These are phyloP conservation scores for Stichodactyla mertensii DNA, from an alignment of 64 coral and sea anemone genomes.

Conservation along the genomic window DNA sequence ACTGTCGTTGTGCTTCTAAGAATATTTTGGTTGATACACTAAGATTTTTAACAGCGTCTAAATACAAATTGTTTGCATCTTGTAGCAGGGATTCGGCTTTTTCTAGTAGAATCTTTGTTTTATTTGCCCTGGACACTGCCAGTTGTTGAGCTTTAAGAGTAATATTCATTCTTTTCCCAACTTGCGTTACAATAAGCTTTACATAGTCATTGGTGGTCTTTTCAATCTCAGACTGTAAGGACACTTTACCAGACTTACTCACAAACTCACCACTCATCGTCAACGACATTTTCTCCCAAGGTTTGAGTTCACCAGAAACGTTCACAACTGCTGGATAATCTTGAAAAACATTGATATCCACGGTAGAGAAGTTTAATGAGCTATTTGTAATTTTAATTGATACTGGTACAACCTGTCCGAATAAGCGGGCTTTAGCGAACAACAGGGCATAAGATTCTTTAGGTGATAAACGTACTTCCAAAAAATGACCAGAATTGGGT, in stretches of 20 bases:
- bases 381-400: conserved; percentile 3
- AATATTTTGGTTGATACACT: neutral
- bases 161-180: neutral
- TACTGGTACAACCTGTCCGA: neutral
- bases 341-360: neutral
- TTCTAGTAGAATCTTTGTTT: neutral
- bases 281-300: conserved; percentile 31
- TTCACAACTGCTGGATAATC: conserved; percentile 3
- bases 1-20: neutral
- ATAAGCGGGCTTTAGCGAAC: neutral
- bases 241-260: neutral
- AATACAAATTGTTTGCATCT: neutral
- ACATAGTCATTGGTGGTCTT: conserved; percentile 3
- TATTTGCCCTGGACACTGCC: neutral
- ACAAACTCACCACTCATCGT: conserved; percentile 11
- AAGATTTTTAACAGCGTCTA: neutral
- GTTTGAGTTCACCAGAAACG: neutral
- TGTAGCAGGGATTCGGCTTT: neutral
- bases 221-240: conserved; percentile 5
- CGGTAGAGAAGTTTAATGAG: conserved; percentile 15
- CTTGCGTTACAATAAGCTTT: conserved; percentile 3
- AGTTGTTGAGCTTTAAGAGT: neutral
- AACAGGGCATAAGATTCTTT: neutral
- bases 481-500: conserved; percentile 3
- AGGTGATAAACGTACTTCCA: neutral